These are phyloP conservation scores for Macrotis lagotis DNA, from an alignment of 2,113 vertebrate genomes.

Conservation along the genomic window DNA sequence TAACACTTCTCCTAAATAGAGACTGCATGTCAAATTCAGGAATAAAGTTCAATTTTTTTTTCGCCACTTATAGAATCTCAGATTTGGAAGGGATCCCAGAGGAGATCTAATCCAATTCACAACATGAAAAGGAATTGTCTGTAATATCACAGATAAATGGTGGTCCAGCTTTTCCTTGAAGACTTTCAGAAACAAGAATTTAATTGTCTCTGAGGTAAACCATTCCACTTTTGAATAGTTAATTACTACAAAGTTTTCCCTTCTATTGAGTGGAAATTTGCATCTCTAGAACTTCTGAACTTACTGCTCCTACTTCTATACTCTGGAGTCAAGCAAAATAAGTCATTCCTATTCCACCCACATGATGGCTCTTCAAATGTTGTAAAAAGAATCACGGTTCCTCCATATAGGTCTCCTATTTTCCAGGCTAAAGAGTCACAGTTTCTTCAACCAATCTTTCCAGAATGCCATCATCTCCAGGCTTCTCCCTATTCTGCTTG, in stretches of 20 bases:
- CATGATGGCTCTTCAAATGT: not conserved
- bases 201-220: not conserved
- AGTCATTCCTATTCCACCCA: not conserved
- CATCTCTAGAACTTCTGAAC: not conserved
- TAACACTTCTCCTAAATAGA: slow-evolving; percentile 24
- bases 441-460: not conserved
- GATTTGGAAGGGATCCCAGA: not conserved
- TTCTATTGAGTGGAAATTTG: not conserved
- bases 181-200: not conserved
- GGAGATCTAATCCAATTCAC: not conserved
- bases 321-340: not conserved
- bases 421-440: not conserved
- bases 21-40: slow-evolving; percentile 10
- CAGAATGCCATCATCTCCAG: not conserved
- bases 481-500: not conserved
- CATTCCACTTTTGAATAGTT: not conserved
- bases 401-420: not conserved
- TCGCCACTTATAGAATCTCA: not conserved
- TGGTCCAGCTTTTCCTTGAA: not conserved
- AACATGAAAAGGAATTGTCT: not conserved
- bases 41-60: slow-evolving; percentile 35
- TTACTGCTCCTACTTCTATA: not conserved
- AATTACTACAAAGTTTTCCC: not conserved
- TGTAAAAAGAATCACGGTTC: not conserved
- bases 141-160: not conserved